phyloP scores from a whole-genome alignment of 2,113 vertebrate genomes.

The Lagopus muta region DNA sequence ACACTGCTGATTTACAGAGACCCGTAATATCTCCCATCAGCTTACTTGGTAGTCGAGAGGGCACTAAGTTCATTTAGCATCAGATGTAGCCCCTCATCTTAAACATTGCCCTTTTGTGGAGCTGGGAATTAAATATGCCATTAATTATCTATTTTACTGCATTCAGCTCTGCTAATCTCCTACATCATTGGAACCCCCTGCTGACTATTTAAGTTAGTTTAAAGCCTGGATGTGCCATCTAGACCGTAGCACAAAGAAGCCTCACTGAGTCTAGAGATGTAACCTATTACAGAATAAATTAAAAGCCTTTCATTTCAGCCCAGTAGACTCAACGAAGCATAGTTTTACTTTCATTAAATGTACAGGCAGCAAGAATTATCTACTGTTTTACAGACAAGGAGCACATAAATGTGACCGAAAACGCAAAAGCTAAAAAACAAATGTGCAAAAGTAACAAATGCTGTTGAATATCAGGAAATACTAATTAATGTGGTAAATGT shows the following conservation, averaged over 20 bases:
- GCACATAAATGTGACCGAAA: background rate
- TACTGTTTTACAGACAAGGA: too few species aligned
- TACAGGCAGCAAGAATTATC: background rate
- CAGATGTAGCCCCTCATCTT: slow-evolving; percentile 24
- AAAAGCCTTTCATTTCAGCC: slow-evolving; percentile 38
- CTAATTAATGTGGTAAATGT: background rate
- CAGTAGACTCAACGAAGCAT: background rate
- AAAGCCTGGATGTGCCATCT: slow-evolving; percentile 31
- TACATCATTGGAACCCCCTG: slow-evolving; percentile 48
- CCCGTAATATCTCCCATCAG: background rate
- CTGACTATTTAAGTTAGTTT: slow-evolving; percentile 30
- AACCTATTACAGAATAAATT: slow-evolving; percentile 1
- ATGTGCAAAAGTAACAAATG: background rate
- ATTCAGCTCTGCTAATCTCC: slow-evolving; percentile 36
- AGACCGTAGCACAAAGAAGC: slow-evolving; percentile 35
- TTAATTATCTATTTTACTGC: slow-evolving; percentile 58
- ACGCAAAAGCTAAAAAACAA: background rate
- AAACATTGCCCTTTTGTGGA: slow-evolving; percentile 17
- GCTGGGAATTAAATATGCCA: slow-evolving; percentile 22
- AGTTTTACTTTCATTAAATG: background rate
- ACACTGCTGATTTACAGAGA: background rate
- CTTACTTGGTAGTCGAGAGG: slow-evolving; percentile 16
- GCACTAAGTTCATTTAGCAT: slow-evolving; percentile 38
- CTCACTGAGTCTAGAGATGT: background rate
- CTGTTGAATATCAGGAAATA: background rate